Evolutionary conservation across 1,140 invertebrate genomes (phyloP), one percentile per base, ranked within the genome.

Genomic region (Drosophila pectinifera): DNA sequence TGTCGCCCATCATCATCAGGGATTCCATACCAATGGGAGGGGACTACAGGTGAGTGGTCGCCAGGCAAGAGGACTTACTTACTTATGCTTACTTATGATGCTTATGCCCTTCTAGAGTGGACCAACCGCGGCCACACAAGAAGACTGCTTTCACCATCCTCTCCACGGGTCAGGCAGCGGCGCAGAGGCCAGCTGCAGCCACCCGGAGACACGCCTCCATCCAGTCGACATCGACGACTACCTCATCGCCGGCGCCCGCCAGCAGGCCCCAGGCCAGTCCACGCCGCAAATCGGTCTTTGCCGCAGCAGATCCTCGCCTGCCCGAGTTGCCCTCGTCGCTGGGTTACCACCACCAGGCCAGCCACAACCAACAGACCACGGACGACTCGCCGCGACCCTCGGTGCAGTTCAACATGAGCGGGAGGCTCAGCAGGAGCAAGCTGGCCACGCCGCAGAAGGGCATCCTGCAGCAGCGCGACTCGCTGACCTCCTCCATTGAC

Each of bases 121-220:
- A 92, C 4, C 91, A 92, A 34, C 67, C 92, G 10, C 82, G 92
- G 39, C 68, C 92, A 26, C 91, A 92, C 56, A 93, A 93, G 59
- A 93, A 93, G 77, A 91, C 93, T 61, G 83, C 93, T 18, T 95
- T 95, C 80, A 94, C 95, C 36, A 95, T 95, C 56, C 92, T 95
- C 42, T 93, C 94, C 5, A 93, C 95, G 8, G 91, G 92, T 18
- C 91, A 92, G 24, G 92, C 91, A 22, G 92, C 84, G 28, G 78
- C 88, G 8, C 81, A 36, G n/a, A 53, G 49, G 14, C 49, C 81
- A 64, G 88, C 53, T 67, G 80, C 68, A 5, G 74, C 64, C 2
- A 36, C 49, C 38, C 48, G 62, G 5, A 56, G 85, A 43, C 80
- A 89, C 31, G 68, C 80, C 36, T 92, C 43, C 39, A 79, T 88